phyloP scores from a whole-genome alignment of 2,888 invertebrate species.

The Shargacucullia verbasci region DNA sequence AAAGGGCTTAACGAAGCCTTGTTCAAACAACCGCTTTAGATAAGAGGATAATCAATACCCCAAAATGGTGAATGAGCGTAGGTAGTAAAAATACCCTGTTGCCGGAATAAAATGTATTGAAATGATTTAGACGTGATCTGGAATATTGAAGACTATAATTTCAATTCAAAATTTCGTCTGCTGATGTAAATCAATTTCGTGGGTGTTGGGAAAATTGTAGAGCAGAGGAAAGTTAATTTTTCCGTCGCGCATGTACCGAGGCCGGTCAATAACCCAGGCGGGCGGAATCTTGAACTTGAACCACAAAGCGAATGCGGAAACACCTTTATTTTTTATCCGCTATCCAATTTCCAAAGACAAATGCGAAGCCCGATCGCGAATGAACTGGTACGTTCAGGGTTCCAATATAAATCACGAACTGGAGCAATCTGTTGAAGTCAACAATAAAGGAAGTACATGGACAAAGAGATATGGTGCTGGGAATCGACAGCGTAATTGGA shows the following conservation, averaged over 20 bases:
- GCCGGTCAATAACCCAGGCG: constrained; percentile 80
- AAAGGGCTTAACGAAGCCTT: constrained; percentile 73
- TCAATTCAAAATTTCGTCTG: constrained; percentile 4
- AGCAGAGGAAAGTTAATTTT: constrained; percentile 60
- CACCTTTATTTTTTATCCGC: constrained; percentile 60
- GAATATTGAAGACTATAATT: constrained; percentile 17
- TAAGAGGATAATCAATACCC: constrained; percentile 76
- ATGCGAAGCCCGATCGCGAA: constrained; percentile 54
- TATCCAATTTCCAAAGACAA: constrained; percentile 64
- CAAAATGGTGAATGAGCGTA: constrained; percentile 58
- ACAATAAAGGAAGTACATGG: constrained; percentile 26
- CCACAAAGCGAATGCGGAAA: constrained; percentile 72
- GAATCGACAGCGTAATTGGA: constrained; percentile 28
- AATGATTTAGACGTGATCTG: not conserved
- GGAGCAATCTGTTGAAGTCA: constrained; percentile 47
- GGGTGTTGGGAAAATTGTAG: constrained; percentile 53
- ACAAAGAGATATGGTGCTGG: constrained; percentile 19
- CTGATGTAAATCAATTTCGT: constrained; percentile 2
- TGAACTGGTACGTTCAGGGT: constrained; percentile 40
- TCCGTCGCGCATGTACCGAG: constrained; percentile 74
- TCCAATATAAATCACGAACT: constrained; percentile 50
- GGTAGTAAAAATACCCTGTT: constrained; percentile 17
- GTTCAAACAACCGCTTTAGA: constrained; percentile 73
- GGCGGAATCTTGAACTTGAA: constrained; percentile 85
- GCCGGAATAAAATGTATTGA: not conserved